phyloP scores from a whole-genome alignment of 2,113 vertebrate species.

The Lutjanus erythropterus region DNA sequence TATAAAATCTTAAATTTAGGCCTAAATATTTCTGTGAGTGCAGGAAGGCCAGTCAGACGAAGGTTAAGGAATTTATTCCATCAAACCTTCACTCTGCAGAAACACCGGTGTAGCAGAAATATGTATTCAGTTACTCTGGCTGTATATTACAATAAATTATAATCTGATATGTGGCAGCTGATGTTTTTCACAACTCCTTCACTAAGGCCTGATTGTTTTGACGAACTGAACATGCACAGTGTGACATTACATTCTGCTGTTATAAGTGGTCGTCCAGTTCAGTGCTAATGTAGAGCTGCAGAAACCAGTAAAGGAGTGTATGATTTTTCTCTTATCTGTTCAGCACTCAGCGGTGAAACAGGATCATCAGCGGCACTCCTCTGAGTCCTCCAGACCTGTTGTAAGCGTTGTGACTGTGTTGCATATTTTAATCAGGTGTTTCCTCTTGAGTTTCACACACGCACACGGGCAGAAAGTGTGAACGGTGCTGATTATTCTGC shows the following conservation, averaged over 20 bases:
- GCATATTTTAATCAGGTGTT: conserved; percentile 10
- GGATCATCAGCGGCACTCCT: not conserved
- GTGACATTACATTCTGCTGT: not conserved
- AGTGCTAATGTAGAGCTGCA: not conserved
- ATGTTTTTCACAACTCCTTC: not conserved
- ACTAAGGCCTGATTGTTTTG: not conserved
- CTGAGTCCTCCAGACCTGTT: conserved; percentile 10
- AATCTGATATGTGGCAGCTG: too few relatives aligned
- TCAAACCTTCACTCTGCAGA: not conserved
- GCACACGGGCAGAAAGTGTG: not conserved
- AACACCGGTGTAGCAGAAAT: not conserved
- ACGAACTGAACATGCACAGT: not conserved
- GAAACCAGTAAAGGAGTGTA: not conserved
- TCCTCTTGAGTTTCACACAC: conserved; percentile 14
- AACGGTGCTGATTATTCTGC: conserved; percentile 12
- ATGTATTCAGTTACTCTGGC: not conserved
- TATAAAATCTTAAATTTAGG: too few relatives aligned
- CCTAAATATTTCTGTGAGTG: too few relatives aligned
- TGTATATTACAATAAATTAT: too few relatives aligned
- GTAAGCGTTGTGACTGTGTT: not conserved
- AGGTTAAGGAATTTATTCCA: too few relatives aligned
- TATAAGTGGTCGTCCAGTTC: not conserved
- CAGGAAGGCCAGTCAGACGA: too few relatives aligned
- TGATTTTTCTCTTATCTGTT: conserved; percentile 11
- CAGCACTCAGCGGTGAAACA: not conserved